Percentiles rank a stretch among this genome's conserved stretches.
phyloP scores from a whole-genome alignment of 1,140 invertebrate species.

The Drosophila baimaii region DNA sequence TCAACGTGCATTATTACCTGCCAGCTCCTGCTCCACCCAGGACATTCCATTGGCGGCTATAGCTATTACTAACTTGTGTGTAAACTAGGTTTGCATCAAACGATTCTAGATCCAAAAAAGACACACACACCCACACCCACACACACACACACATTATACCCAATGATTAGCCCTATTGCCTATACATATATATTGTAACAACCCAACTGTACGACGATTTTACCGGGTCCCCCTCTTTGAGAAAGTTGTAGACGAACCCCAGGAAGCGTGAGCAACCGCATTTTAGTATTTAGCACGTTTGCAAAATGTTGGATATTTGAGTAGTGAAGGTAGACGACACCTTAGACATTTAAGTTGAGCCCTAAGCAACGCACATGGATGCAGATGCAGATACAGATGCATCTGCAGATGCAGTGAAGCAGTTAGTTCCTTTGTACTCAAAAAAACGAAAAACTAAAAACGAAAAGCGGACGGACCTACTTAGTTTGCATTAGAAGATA shows the following conservation, averaged over 20 bases:
- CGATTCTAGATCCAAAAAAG: slow-evolving; percentile 18
- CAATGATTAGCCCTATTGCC: slow-evolving; percentile 34
- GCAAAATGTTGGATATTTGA: slow-evolving; percentile 31
- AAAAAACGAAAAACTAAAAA: too few species aligned
- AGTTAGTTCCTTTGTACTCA: slow-evolving; percentile 46
- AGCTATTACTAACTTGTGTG: slow-evolving; percentile 55
- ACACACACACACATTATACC: slow-evolving; percentile 24
- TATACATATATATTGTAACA: slow-evolving; percentile 23
- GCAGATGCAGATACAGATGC: slow-evolving; percentile 9
- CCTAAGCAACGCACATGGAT: slow-evolving; percentile 36
- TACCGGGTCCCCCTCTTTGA: slow-evolving; percentile 28
- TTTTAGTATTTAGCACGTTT: slow-evolving; percentile 33
- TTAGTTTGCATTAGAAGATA: slow-evolving; percentile 50
- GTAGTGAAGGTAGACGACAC: slow-evolving; percentile 24
- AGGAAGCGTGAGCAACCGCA: slow-evolving; percentile 9
- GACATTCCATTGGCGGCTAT: slow-evolving; percentile 54
- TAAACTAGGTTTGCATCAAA: slow-evolving; percentile 59
- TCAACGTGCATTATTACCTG: slow-evolving; percentile 74
- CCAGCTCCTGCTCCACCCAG: slow-evolving; percentile 52
- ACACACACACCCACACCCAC: slow-evolving; percentile 15
- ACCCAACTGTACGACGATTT: slow-evolving; percentile 37
- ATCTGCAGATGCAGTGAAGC: slow-evolving; percentile 7
- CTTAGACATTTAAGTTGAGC: slow-evolving; percentile 34
- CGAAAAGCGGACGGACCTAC: slow-evolving; percentile 4
- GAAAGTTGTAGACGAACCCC: slow-evolving; percentile 10